phyloP scores from a whole-genome alignment of 2,113 vertebrate species.

The Callithrix jacchus region DNA sequence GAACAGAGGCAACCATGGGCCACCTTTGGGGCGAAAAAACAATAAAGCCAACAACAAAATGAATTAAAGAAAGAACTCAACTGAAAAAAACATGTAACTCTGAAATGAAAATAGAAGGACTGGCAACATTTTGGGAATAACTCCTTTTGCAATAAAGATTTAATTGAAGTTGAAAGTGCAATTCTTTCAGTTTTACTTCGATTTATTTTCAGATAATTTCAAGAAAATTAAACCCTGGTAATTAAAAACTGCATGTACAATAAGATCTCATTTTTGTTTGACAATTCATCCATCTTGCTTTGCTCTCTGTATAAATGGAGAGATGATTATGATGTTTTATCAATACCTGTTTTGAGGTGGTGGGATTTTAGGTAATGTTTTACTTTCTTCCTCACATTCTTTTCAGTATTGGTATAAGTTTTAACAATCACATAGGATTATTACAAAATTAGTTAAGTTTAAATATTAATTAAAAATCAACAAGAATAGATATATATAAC shows the following conservation, averaged over 20 bases:
- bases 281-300: neutral
- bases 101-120: neutral
- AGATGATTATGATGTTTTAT: neutral
- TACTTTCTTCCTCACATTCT: neutral
- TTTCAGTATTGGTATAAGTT: neutral
- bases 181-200: neutral
- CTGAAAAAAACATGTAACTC: neutral
- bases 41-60: neutral
- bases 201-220: constrained; percentile 24
- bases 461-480: constrained; percentile 7
- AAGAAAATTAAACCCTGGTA: neutral
- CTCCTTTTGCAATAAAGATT: constrained; percentile 3
- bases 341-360: neutral
- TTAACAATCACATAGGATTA: neutral
- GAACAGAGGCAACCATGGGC: neutral
- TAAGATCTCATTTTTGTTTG: neutral
- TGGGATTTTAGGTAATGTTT: neutral
- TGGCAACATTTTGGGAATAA: neutral
- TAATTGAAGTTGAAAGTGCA: neutral
- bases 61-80: neutral
- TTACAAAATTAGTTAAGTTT: neutral
- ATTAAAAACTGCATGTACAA: neutral
- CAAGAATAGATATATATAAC: constrained; percentile 28
- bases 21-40: neutral
- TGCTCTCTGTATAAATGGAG: neutral